Evolutionary conservation across 2,113 vertebrate genomes (phyloP).

Genomic region (Macquaria australasica): DNA sequence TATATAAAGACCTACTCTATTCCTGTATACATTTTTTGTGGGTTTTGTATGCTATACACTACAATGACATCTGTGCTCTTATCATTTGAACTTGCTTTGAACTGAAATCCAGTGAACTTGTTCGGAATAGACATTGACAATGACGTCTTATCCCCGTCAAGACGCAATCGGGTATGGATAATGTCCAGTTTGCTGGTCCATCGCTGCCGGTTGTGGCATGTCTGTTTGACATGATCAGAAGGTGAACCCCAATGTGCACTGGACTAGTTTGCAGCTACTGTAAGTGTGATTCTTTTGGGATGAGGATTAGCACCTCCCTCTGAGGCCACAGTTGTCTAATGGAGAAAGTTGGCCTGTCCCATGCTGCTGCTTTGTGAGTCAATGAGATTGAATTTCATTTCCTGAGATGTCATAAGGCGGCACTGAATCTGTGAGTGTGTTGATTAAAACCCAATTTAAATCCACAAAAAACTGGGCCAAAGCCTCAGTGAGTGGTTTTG

Average conservation of each 20-base stretch:
- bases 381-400: conserved; percentile 72
- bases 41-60: too few relatives aligned
- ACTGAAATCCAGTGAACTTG: neutral
- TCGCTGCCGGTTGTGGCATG: neutral
- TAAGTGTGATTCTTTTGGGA: conserved; percentile 31
- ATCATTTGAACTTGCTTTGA: neutral
- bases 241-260: neutral
- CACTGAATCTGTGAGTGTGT: conserved; percentile 60
- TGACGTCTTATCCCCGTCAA: neutral
- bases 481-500: conserved; percentile 31
- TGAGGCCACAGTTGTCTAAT: conserved; percentile 33
- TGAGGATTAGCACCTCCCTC: conserved; percentile 48
- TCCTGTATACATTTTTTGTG: too few relatives aligned
- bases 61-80: neutral
- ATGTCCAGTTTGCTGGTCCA: neutral
- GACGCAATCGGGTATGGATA: neutral
- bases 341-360: conserved; percentile 47
- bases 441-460: conserved; percentile 75
- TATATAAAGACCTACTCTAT: too few relatives aligned
- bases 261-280: conserved; percentile 4
- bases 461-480: conserved; percentile 48
- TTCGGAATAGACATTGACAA: neutral
- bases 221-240: conserved; percentile 14
- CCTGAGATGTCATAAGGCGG: conserved; percentile 57
- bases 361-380: conserved; percentile 63